Base-by-base conservation (phyloP, 2,797 vertebrate species). In the Chaetophractus vellerosus region DNA sequence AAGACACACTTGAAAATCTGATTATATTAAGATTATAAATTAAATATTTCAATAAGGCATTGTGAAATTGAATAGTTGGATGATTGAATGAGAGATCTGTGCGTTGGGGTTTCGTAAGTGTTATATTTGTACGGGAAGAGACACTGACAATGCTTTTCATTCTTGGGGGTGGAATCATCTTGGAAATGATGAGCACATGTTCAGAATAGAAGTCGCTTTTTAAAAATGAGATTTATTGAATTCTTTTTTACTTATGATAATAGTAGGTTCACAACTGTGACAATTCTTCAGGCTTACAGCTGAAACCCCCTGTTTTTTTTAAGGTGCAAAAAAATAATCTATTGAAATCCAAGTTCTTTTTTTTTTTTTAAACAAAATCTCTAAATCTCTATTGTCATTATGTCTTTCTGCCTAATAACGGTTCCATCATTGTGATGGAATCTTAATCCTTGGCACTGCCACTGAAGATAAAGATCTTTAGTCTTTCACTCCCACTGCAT, bases 181-280 rank as follows among this genome's bases (percentile, higher is more conserved):
- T 50, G 63, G 74, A 85, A 90, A 85, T 79, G 41, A 93, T 84
- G 90, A 93, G 59, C 81, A 78, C 41, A 80, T 82, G 76, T 92
- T 88, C 69, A 72, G 68, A 96, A 76, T 75, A 94, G 94, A 96
- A 89, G 57, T 92, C 0, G 0, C 23, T 68, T 88, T 93, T 74
- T 61, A 45, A 94, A 94, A 95, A 89, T 69, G 72, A 95, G 72
- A 36, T 80, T 71, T 50, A 61, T 63, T 72, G 41, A 90, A 23
- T 76, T 90, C 31, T 79, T 72, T 72, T 69, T 63, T 89, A 48
- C 50, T 85, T 75, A 14, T 59, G 79, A 72, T 61, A 72, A 41
- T 79, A 36, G 31, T 75, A 33, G 31, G 41, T 78, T 93, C 38
- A 59, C 16, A 81, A n/a, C 21, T 36, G 10, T 31, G 45, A 36